Conservation (phyloP, 2,113 vertebrate species). For the Tyrannus savana region DNA sequence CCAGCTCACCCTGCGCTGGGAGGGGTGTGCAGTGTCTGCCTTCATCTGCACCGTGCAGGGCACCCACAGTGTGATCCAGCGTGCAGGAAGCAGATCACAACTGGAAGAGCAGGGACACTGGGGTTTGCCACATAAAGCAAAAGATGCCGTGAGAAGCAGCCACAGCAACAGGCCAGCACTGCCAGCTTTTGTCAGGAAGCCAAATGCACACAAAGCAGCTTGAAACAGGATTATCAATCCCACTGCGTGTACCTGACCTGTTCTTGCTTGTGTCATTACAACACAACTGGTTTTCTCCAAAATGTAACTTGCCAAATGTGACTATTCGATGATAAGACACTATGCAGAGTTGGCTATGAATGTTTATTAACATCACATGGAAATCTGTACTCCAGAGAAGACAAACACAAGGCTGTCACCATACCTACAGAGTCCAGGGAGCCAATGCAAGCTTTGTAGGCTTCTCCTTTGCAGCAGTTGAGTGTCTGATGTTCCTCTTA, state of each 20-base stretch:
- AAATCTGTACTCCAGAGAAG: not conserved
- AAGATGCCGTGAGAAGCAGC: not conserved
- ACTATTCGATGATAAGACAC: not conserved
- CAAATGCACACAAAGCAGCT: not conserved
- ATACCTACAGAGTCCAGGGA: not conserved
- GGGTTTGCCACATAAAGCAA: not conserved
- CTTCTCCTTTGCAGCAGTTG: not conserved
- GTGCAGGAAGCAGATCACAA: not conserved
- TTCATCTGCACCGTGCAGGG: too few species aligned
- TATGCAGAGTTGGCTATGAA: not conserved
- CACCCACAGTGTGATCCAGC: rapidly evolving
- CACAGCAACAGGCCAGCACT: rapidly evolving
- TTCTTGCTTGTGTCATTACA: not conserved
- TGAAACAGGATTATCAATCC: not conserved
- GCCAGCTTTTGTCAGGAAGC: not conserved
- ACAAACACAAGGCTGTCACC: not conserved
- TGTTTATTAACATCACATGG: constrained; percentile 29
- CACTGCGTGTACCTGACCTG: not conserved
- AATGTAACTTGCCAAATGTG: not conserved
- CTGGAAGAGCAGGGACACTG: rapidly evolving
- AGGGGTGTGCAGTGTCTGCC: not conserved
- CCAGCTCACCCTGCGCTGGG: rapidly evolving
- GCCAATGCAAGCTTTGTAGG: not conserved
- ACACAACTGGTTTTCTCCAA: not conserved
- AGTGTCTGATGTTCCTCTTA: not conserved